A percentile compares a stretch with the other conserved stretches of the same genome.
Conservation (phyloP, 2,888 invertebrate genomes). For the Platypus cylindrus region DNA sequence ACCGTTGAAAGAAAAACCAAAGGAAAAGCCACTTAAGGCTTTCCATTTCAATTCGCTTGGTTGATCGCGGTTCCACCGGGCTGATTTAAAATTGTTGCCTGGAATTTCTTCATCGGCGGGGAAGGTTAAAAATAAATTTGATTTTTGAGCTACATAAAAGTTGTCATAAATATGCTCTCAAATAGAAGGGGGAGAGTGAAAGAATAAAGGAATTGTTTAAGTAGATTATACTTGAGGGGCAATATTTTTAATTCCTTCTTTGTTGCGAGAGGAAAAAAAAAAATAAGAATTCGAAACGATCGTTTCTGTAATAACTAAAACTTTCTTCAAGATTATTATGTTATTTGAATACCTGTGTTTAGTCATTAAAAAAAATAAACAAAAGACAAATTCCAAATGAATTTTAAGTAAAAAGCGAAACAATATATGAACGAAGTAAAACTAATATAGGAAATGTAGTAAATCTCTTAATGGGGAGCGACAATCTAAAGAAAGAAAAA, state of each 20-base stretch:
- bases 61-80: constrained; percentile 20
- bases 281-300: too few species aligned
- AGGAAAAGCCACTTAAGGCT: constrained; percentile 30
- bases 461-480: too few species aligned
- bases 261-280: constrained; percentile 8
- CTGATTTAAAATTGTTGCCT: constrained; percentile 15
- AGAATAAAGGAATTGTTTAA: constrained; percentile 16
- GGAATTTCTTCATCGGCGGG: constrained; percentile 16
- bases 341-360: too few species aligned
- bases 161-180: constrained; percentile 16
- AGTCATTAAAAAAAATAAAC: too few species aligned
- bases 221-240: constrained; percentile 13
- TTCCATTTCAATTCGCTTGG: constrained; percentile 27
- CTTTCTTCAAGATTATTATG: too few species aligned
- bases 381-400: too few species aligned
- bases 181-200: too few species aligned
- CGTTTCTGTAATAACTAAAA: too few species aligned
- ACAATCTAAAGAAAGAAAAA: too few species aligned
- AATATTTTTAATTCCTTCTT: constrained; percentile 12
- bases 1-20: constrained; percentile 23
- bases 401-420: too few species aligned
- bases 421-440: too few species aligned
- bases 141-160: constrained; percentile 19
- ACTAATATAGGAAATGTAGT: too few species aligned
- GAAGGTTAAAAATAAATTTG: constrained; percentile 18